These are phyloP conservation scores for Liparis tanakae DNA, from an alignment of 2,797 vertebrate species.

Conservation along the genomic window DNA sequence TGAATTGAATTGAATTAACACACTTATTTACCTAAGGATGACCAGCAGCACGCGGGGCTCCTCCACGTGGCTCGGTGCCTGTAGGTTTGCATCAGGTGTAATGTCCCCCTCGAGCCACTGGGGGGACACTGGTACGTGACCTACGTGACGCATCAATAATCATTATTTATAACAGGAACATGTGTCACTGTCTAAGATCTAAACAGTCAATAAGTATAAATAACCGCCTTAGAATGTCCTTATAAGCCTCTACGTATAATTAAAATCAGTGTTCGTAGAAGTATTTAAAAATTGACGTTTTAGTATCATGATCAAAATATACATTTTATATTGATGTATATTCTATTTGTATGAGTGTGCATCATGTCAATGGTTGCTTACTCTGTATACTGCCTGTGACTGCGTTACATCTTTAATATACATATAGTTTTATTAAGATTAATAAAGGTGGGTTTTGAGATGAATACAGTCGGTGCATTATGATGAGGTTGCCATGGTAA, in stretches of 20 bases:
- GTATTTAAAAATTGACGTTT: background rate
- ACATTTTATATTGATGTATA: too few species aligned
- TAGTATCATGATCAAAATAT: too few species aligned
- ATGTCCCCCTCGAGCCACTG: slow-evolving; percentile 21
- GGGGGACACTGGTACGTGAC: background rate
- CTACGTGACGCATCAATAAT: background rate
- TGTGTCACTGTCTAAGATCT: too few species aligned
- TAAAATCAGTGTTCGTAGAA: background rate
- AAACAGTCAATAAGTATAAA: background rate
- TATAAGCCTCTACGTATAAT: background rate
- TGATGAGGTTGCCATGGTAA: background rate
- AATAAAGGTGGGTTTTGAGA: background rate
- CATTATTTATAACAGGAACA: background rate
- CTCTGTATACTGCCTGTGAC: background rate
- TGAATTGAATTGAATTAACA: too few species aligned
- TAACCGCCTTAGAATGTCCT: background rate
- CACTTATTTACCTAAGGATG: background rate
- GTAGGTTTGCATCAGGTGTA: background rate
- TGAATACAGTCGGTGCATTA: too few species aligned
- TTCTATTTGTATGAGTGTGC: background rate
- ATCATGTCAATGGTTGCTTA: background rate
- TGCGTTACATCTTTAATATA: too few species aligned
- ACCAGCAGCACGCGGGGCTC: background rate
- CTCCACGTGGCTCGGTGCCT: background rate
- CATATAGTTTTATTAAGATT: background rate